These are phyloP conservation scores for Patiria miniata DNA, from an alignment of 35 echinoderm and acorn worm species.

Conservation along the genomic window DNA sequence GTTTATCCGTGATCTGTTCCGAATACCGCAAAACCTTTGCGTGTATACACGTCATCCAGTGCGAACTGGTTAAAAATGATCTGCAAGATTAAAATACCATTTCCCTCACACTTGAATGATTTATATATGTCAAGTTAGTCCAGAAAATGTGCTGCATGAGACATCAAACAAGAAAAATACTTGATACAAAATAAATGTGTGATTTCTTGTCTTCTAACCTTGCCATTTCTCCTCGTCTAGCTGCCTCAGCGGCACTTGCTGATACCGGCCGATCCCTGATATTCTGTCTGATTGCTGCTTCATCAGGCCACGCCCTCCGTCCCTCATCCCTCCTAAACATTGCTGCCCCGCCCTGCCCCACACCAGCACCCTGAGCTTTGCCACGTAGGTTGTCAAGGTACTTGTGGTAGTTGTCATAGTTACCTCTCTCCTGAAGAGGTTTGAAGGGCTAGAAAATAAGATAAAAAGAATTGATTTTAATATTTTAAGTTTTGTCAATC, in stretches of 20 bases:
- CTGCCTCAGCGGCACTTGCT: slow-evolving; percentile 95
- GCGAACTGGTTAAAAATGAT: no score
- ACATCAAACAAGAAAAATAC: no score
- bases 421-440: slow-evolving; percentile 56
- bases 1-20: no score
- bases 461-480: no score
- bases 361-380: slow-evolving; percentile 38
- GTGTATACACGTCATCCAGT: no score
- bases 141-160: no score
- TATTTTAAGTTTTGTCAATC: neutral
- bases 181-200: no score
- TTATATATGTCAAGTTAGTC: no score
- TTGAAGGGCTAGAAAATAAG: slow-evolving; percentile 37
- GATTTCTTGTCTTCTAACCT: slow-evolving; percentile 40
- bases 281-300: slow-evolving; percentile 47
- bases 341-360: slow-evolving; percentile 61
- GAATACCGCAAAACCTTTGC: no score
- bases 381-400: slow-evolving; percentile 77
- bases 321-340: slow-evolving; percentile 58
- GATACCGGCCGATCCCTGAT: slow-evolving; percentile 88
- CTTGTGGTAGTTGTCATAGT: slow-evolving; percentile 95
- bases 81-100: no score
- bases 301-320: slow-evolving; percentile 36
- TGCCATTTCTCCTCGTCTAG: slow-evolving; percentile 63
- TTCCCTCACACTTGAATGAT: no score